phyloP scores from a whole-genome alignment of 2,888 invertebrate species.

The Lapara coniferarum region DNA sequence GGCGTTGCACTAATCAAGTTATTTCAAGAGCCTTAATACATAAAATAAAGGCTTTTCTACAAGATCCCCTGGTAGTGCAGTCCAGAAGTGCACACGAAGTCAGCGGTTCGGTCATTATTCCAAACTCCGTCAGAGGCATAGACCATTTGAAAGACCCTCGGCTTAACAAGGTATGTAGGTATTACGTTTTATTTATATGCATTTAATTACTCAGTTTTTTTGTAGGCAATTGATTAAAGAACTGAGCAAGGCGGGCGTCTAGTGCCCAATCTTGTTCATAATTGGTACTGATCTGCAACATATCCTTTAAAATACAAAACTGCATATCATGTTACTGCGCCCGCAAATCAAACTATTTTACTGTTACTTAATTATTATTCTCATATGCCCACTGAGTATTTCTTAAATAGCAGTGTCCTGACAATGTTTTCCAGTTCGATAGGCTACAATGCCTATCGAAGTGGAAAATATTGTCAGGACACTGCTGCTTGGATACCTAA shows the following conservation, averaged over 20 bases:
- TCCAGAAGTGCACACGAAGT: constrained; percentile 55
- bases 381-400: too few relatives aligned
- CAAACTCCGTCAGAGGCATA: constrained; percentile 90
- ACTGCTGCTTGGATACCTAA: too few relatives aligned
- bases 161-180: constrained; percentile 92
- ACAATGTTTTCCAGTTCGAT: too few relatives aligned
- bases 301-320: too few relatives aligned
- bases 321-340: too few relatives aligned
- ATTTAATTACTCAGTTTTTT: neutral
- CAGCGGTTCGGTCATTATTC: constrained; percentile 85
- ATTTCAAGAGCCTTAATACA: neutral
- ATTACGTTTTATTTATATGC: neutral
- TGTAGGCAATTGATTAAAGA: neutral
- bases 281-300: too few relatives aligned
- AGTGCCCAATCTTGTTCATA: too few relatives aligned
- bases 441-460: too few relatives aligned
- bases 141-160: constrained; percentile 91
- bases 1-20: constrained; percentile 9
- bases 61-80: neutral
- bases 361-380: too few relatives aligned
- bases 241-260: neutral
- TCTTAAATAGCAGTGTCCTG: too few relatives aligned
- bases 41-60: neutral
- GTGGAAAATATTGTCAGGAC: too few relatives aligned
- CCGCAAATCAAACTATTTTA: too few relatives aligned